Base-by-base conservation (phyloP, 2,113 vertebrate species). In the Ceyx melanurus region DNA sequence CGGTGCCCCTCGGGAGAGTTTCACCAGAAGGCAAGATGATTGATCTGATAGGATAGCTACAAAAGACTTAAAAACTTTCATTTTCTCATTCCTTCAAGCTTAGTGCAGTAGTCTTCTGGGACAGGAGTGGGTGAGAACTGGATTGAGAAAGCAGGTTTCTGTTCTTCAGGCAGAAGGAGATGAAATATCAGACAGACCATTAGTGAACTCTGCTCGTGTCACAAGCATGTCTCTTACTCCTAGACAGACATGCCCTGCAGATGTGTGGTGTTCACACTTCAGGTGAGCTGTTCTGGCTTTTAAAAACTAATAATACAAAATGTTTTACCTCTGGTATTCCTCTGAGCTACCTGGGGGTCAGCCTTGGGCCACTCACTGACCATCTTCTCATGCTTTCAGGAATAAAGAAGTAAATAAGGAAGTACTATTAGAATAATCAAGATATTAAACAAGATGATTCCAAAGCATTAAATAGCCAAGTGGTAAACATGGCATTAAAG, bases 151-250 rank as follows among this genome's bases (percentile, higher is more conserved):
- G 33, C 46, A 67, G 43, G 5, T 40, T 85, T 91, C 68, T 68
- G 3, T 91, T 94, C 91, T n/a, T 29, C 33, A 86, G 78, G 75
- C 82, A 80, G 58, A 42, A 28, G 31, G 82, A 94, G 64, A 93
- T 87, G 80, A 92, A 92, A 91, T 88, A 70, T 58, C 64, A 74
- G 57, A 61, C 37, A 84, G 53, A 77, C 0, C 0, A 3, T 67
- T 74, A 66, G 29, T 82, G 86, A 89, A 33, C 50, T 88, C 28
- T 5, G 1, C 8, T 67, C 48, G 37, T 70, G 71, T 91, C 1
- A 2, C 51, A 79, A 13, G 60, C 54, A 19, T 48, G 13, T 76
- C 58, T 75, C 37, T 71, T 67, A 7, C 62, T 91, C 22, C 15
- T 7, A 15, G 58, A 21, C 42, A 73, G n/a, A 51, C 4, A 4